Evolutionary conservation across 1,140 invertebrate species (phyloP), one percentile per base, ranked within the genome.

Genomic region (Drosophila sulfurigaster): DNA sequence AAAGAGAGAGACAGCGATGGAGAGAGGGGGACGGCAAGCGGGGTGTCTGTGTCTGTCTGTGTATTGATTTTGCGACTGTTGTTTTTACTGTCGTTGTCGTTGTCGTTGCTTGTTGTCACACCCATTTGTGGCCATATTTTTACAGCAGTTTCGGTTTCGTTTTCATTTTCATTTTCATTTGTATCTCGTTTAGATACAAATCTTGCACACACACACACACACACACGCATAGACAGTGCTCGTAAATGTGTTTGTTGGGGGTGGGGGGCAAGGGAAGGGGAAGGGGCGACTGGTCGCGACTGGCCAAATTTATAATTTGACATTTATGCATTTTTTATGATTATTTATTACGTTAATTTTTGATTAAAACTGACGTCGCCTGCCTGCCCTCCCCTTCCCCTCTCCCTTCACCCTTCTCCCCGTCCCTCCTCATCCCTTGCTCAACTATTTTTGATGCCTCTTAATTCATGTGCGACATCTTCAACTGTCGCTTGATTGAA

Each of bases 291-390:
- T 32, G n/a, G 45, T 41, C 38, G 65, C 45, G 28, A 72, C 35
- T 71, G 75, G 25, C 71, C 25, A 81, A 81, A 79, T 76, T 81
- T 76, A 79, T 82, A 82, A 82, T 82, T 77, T 83, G 80, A 83
- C 81, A 79, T 83, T 83, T 82, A 82, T 79, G 71, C 66, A 70
- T 79, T 71, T 75, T 77, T 86, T 79, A 77, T 79, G 79, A 87
- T 86, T 66, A 86, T 82, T 86, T 87, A 87, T 87, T 76, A 74
- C 68, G 76, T 77, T 87, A 77, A 82, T 82, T 74, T 81, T 79
- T 76, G 75, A 81, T 85, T 81, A 85, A 78, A 78, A 75, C 63
- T 73, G 75, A 38, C 43, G 30, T 45, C 48, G 35, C 1, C 48
- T 25, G 25, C 1, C 25, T 20, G 48, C 8, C 65, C 35, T 10